phyloP scores from a whole-genome alignment of 2,113 vertebrate genomes.

The Pedetes capensis region DNA sequence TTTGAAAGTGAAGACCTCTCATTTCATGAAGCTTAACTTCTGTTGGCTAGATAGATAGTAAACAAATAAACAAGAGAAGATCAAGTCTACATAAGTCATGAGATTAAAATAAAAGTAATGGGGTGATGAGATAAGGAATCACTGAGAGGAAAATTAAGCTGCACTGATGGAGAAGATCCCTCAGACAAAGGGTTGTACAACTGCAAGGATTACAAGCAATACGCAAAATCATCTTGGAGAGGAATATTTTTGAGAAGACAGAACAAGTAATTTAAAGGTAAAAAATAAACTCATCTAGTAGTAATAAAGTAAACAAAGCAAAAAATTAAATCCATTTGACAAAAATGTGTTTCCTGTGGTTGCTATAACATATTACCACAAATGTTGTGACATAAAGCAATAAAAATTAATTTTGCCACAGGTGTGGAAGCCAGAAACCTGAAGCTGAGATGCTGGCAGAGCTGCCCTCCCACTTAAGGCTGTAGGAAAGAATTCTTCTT shows the following conservation, averaged over 20 bases:
- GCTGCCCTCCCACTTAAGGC: neutral
- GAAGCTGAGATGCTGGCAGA: neutral
- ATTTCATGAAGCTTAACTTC: neutral
- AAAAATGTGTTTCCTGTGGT: neutral
- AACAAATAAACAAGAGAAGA: neutral
- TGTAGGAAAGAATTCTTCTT: neutral
- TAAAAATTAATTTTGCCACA: neutral
- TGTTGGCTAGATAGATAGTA: neutral
- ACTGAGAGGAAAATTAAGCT: neutral
- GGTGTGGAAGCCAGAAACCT: neutral
- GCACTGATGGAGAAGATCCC: neutral
- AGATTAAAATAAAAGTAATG: constrained; percentile 27
- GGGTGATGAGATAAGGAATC: neutral
- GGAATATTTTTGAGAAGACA: constrained; percentile 1
- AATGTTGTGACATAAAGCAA: neutral
- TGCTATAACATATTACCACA: neutral
- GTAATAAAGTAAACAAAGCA: neutral
- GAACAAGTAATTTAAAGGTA: neutral
- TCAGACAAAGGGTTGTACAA: neutral
- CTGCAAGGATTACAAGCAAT: neutral
- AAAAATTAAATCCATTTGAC: neutral
- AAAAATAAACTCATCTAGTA: neutral
- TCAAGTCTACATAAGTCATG: neutral
- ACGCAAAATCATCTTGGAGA: neutral
- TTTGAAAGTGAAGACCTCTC: neutral